Percentiles rank a stretch among this genome's conserved stretches.
Conservation (phyloP, 2,888 invertebrate species). For the Eudasyphora cyanicolor region DNA sequence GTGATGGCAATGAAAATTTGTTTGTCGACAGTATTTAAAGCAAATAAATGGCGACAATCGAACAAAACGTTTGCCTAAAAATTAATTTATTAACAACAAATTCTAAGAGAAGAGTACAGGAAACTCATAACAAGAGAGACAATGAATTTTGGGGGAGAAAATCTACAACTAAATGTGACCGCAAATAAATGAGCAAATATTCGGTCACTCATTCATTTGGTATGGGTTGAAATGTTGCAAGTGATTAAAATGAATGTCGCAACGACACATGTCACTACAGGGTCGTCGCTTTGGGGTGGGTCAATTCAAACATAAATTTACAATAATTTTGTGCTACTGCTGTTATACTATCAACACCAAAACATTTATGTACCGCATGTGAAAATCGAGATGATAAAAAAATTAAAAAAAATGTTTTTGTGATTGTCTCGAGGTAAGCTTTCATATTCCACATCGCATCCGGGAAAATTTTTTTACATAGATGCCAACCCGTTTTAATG, state of each 20-base stretch:
- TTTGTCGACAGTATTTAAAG: neutral
- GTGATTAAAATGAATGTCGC: neutral
- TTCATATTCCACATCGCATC: too few relatives aligned
- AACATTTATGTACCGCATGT: too few relatives aligned
- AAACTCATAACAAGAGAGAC: slow-evolving; percentile 4
- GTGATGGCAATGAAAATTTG: neutral
- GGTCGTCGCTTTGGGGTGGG: neutral
- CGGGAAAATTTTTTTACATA: too few relatives aligned
- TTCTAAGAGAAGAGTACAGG: slow-evolving; percentile 1
- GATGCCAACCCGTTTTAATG: too few relatives aligned
- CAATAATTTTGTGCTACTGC: too few relatives aligned
- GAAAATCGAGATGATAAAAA: too few relatives aligned
- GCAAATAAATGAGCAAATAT: slow-evolving; percentile 21
- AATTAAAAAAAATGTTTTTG: too few relatives aligned
- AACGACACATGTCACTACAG: neutral
- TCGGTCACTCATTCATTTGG: neutral
- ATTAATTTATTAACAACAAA: neutral
- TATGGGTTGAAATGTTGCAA: neutral
- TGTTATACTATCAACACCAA: too few relatives aligned
- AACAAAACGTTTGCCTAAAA: too few relatives aligned
- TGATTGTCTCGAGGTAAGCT: too few relatives aligned
- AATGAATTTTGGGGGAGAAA: neutral
- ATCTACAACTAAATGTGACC: neutral
- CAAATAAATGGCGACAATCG: too few relatives aligned
- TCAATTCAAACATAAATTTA: too few relatives aligned